Base-by-base conservation (phyloP, 2,888 invertebrate genomes). In the Celastrina argiolus region DNA sequence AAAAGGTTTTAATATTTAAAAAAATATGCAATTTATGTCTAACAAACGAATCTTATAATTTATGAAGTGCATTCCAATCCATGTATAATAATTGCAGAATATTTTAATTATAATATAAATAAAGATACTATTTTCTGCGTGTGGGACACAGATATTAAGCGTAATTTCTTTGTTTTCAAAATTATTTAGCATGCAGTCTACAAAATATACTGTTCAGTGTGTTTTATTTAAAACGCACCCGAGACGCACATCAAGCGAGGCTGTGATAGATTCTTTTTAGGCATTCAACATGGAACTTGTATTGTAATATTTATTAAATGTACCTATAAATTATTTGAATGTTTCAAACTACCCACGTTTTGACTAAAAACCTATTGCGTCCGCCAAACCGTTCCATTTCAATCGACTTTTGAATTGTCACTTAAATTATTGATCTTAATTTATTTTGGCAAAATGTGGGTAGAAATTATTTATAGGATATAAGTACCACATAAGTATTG, bases 401-500 rank as follows among this genome's bases (percentile, higher is more conserved):
- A 56, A 8, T 26, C 18, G n/a, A 42, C 14, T 14, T 18, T 45
- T 51, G 10, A 12, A 22, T 51, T 51, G 4, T 22, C 51, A 51
- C 16, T 22, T 1, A 51, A 51, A 26, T 51, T 51, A 51, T 26
- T 51, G 3, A 16, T 59, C 18, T 51, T 51, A 18, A 51, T 51
- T 18, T 51, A 7, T 39, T 61, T 61, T 39, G 39, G 18, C 22
- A 39, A 61, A 61, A 61, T 18, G 18, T 36, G 61, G 61, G 61
- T 61, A 61, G 61, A 36, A 8, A 61, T 61, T 36, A 72, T 74
- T 73, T 76, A 72, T 77, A 51, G 22, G 0, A 26, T 5, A 12
- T 51, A 78, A 80, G 77, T 87, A 88, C 85, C 88, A 84, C 84
- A 82, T 78, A 85, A 89, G 89, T 89, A 89, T 89, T 79, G 75